Conservation (phyloP, 2,113 vertebrate genomes). For the pig (Sus scrofa) region DNA sequence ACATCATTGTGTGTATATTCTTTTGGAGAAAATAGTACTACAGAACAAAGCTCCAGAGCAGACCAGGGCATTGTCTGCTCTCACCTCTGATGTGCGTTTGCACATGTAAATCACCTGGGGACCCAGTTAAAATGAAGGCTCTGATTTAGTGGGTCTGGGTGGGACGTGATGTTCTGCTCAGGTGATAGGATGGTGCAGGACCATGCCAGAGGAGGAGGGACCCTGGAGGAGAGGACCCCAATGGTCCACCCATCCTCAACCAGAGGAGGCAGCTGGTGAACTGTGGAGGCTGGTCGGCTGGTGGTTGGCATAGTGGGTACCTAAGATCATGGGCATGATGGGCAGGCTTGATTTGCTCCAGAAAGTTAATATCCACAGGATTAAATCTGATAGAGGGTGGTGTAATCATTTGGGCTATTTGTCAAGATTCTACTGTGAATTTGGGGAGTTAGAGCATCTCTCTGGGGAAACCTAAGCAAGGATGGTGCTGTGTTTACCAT, state of each 20-base stretch:
- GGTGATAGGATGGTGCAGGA: neutral
- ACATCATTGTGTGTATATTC: neutral
- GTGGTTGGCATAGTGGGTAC: neutral
- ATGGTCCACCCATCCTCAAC: neutral
- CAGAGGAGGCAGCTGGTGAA: neutral
- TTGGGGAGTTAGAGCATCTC: slow-evolving; percentile 1
- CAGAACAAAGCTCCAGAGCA: neutral
- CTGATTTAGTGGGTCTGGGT: neutral
- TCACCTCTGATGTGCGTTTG: neutral
- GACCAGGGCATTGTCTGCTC: neutral
- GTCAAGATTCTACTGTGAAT: neutral
- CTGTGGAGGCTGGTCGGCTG: neutral
- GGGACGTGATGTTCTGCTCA: neutral
- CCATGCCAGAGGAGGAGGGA: neutral
- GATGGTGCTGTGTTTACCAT: neutral
- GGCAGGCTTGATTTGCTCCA: neutral
- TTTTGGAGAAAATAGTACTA: neutral
- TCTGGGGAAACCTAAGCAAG: neutral
- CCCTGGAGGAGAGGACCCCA: fast-evolving
- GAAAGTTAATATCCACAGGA: neutral
- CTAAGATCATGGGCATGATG: neutral
- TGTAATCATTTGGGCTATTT: slow-evolving; percentile 43
- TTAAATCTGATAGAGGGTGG: neutral
- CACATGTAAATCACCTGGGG: neutral
- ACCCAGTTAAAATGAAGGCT: neutral